A percentile compares a stretch with the other conserved stretches of the same genome.
Evolutionary conservation across 2,797 vertebrate species (phyloP).

Genomic region (Sebastes goodei): DNA sequence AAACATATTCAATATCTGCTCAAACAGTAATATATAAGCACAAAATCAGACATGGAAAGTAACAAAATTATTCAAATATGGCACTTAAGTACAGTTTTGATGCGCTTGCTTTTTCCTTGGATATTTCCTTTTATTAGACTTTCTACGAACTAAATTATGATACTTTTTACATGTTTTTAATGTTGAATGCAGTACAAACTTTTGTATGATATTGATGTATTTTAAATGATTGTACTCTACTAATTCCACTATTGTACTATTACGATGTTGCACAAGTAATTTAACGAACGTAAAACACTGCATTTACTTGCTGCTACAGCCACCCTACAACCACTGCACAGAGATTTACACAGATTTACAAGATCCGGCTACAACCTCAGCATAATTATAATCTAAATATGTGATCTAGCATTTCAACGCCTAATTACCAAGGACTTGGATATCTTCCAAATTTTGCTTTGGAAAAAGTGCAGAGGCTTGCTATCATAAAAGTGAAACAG

Average conservation of each 20-base stretch:
- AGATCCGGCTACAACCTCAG: conserved; percentile 2
- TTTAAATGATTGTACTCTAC: not conserved
- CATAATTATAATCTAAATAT: conserved; percentile 9
- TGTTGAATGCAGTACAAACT: not conserved
- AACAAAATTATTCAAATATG: not conserved
- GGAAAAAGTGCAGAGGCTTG: conserved; percentile 25
- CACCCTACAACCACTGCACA: not conserved
- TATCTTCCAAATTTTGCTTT: conserved; percentile 23
- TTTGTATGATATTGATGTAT: not conserved
- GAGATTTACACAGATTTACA: conserved; percentile 7
- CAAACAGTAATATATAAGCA: not conserved
- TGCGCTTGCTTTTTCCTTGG: not conserved
- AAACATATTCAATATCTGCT: conserved; percentile 6
- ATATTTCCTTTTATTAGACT: not conserved
- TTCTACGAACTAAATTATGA: not conserved
- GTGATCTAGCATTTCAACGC: not conserved
- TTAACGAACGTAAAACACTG: not conserved
- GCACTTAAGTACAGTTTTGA: not conserved
- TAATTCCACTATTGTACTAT: not conserved
- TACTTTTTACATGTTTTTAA: not conserved
- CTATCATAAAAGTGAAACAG: conserved; percentile 37
- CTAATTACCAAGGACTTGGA: conserved; percentile 14
- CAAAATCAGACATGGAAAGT: conserved; percentile 1
- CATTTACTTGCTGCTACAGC: conserved; percentile 4
- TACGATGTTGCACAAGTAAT: not conserved